phyloP scores from a whole-genome alignment of 2,797 vertebrate genomes.

The Antrozous pallidus region DNA sequence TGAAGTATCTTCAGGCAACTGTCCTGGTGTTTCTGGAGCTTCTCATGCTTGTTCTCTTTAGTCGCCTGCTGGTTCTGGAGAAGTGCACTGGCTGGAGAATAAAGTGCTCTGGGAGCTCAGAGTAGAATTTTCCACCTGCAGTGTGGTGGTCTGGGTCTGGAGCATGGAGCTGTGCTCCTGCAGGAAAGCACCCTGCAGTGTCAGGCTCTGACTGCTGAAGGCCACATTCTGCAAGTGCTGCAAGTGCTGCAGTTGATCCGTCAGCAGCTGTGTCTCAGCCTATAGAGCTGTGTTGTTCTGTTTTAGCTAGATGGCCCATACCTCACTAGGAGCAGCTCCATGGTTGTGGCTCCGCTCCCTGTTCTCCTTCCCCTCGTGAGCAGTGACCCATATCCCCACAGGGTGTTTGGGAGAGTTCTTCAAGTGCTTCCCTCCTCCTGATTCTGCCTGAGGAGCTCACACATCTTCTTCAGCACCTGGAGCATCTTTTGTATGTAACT shows the following conservation, averaged over 20 bases:
- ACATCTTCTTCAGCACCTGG: slow-evolving; percentile 84
- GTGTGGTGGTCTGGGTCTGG: slow-evolving; percentile 92
- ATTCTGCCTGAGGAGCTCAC: slow-evolving; percentile 82
- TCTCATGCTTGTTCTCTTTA: neutral
- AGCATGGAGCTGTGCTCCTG: slow-evolving; percentile 92
- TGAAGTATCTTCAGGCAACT: slow-evolving; percentile 89
- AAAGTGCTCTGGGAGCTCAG: slow-evolving; percentile 92
- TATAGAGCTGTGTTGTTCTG: slow-evolving; percentile 93
- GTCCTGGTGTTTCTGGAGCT: slow-evolving; percentile 85
- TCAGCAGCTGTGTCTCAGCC: slow-evolving; percentile 90
- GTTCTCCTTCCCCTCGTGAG: slow-evolving; percentile 53
- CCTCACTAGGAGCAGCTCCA: slow-evolving; percentile 91
- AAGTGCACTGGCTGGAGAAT: slow-evolving; percentile 91
- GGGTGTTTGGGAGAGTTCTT: slow-evolving; percentile 74
- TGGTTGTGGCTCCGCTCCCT: slow-evolving; percentile 79
- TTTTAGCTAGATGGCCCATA: slow-evolving; percentile 93
- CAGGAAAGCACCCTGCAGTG: slow-evolving; percentile 88
- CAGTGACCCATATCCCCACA: slow-evolving; percentile 22
- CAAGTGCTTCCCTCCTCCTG: slow-evolving; percentile 65
- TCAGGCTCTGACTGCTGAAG: slow-evolving; percentile 90
- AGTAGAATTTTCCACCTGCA: slow-evolving; percentile 95
- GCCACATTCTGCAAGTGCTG: slow-evolving; percentile 91
- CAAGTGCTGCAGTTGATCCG: slow-evolving; percentile 92
- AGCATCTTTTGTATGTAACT: slow-evolving; percentile 86
- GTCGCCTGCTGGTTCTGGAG: slow-evolving; percentile 74